Percentiles rank a stretch among this genome's conserved stretches.
These are phyloP conservation scores for Apodemus speciosus DNA, from an alignment of 2,113 vertebrate species.

Conservation along the genomic window DNA sequence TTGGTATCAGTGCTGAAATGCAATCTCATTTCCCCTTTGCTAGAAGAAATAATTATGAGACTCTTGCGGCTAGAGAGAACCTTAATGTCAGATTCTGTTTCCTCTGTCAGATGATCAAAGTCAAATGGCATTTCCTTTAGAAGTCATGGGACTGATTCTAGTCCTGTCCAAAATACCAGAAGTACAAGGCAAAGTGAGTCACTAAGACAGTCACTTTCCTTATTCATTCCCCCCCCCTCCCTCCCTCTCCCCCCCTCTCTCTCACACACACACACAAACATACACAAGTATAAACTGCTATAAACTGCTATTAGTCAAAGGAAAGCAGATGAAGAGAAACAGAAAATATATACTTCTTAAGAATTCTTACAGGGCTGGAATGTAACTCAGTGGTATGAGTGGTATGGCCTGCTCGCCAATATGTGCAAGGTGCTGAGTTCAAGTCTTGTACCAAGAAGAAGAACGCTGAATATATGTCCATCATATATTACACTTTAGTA, in stretches of 20 bases:
- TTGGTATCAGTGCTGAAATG: accelerated
- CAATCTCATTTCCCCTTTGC: not conserved
- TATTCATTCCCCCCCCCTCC: not conserved
- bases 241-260: not conserved
- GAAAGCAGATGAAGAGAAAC: slow-evolving; percentile 57
- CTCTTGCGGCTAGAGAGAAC: not conserved
- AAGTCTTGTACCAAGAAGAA: not conserved
- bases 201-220: slow-evolving; percentile 22
- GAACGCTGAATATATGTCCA: not conserved
- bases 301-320: slow-evolving; percentile 17
- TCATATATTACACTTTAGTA: slow-evolving; percentile 30
- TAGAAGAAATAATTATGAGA: slow-evolving; percentile 28
- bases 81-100: slow-evolving; percentile 30
- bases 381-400: not conserved
- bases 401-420: not conserved
- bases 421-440: not conserved
- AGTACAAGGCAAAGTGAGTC: slow-evolving; percentile 22
- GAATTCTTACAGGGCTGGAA: not conserved
- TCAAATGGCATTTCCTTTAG: slow-evolving; percentile 38
- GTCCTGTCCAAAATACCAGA: not conserved
- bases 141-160: slow-evolving; percentile 1
- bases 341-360: slow-evolving; percentile 33
- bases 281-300: slow-evolving; percentile 12
- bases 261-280: too few species aligned
- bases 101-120: slow-evolving; percentile 20